These are phyloP conservation scores for Pimpla rufipes DNA, from an alignment of 2,888 invertebrate species.

Conservation along the genomic window DNA sequence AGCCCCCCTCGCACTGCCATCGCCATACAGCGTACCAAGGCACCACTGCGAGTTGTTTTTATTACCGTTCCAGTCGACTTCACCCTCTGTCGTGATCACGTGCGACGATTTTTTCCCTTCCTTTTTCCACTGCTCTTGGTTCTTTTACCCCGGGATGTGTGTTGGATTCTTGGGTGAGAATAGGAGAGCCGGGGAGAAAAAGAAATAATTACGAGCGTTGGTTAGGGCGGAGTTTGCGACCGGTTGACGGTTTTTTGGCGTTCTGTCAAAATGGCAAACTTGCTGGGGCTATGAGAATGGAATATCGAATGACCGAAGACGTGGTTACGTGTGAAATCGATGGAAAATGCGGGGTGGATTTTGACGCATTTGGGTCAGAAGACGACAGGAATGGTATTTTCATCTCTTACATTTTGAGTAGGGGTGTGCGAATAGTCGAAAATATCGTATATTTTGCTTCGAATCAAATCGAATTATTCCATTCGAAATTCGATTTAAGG, in stretches of 20 bases:
- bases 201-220: not conserved
- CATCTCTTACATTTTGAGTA: too few relatives aligned
- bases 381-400: not conserved
- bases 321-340: not conserved
- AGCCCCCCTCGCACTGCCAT: slow-evolving; percentile 42
- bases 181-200: not conserved
- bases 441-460: too few relatives aligned
- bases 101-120: slow-evolving; percentile 33
- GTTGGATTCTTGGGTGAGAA: not conserved
- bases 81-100: slow-evolving; percentile 43
- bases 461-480: too few relatives aligned
- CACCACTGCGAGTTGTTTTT: slow-evolving; percentile 56
- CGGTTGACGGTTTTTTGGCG: not conserved
- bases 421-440: too few relatives aligned
- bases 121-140: slow-evolving; percentile 5
- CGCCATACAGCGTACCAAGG: slow-evolving; percentile 23
- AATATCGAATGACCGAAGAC: not conserved
- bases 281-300: not conserved
- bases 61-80: slow-evolving; percentile 53
- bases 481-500: too few relatives aligned
- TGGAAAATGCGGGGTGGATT: not conserved
- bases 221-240: not conserved
- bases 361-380: not conserved
- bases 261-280: not conserved
- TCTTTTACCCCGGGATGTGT: not conserved